A percentile compares a stretch with the other conserved stretches of the same genome.
phyloP scores from a whole-genome alignment of 2,888 invertebrate genomes.

The Dione vanillae region DNA sequence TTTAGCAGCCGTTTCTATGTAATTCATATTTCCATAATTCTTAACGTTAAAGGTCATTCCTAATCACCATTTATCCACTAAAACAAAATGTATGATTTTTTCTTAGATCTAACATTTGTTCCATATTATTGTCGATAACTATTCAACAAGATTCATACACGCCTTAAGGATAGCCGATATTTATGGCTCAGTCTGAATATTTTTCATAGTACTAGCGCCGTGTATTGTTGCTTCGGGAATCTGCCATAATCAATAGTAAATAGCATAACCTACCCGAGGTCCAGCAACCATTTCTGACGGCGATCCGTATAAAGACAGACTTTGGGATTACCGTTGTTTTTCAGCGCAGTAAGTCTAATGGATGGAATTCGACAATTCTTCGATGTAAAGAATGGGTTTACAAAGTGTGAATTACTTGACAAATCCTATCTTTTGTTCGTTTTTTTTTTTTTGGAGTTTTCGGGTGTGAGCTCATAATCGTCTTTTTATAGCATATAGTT shows the following conservation, averaged over 20 bases:
- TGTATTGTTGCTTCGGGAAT: constrained; percentile 6
- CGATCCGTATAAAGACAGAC: constrained; percentile 36
- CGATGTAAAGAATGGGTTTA: constrained; percentile 30
- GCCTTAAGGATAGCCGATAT: not conserved
- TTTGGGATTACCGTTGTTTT: constrained; percentile 51
- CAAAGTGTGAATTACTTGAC: not conserved
- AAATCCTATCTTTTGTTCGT: too few species aligned
- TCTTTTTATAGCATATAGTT: too few species aligned
- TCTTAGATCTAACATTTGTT: not conserved
- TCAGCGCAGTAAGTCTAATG: constrained; percentile 58
- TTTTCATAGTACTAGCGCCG: not conserved
- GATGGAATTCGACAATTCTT: constrained; percentile 39
- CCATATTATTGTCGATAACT: not conserved
- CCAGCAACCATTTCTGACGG: constrained; percentile 36
- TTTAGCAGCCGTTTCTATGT: too few species aligned
- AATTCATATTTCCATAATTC: too few species aligned
- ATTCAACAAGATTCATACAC: not conserved
- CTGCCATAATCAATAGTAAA: constrained; percentile 35
- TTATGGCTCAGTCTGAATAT: constrained; percentile 18
- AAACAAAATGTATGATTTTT: too few species aligned
- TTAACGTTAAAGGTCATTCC: too few species aligned
- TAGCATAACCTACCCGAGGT: constrained; percentile 19
- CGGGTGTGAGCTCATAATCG: too few species aligned
- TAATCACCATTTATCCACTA: too few species aligned
- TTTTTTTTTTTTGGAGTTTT: too few species aligned